These are phyloP conservation scores for Tanypteryx hageni DNA, from an alignment of 2,888 invertebrate species.

Conservation along the genomic window DNA sequence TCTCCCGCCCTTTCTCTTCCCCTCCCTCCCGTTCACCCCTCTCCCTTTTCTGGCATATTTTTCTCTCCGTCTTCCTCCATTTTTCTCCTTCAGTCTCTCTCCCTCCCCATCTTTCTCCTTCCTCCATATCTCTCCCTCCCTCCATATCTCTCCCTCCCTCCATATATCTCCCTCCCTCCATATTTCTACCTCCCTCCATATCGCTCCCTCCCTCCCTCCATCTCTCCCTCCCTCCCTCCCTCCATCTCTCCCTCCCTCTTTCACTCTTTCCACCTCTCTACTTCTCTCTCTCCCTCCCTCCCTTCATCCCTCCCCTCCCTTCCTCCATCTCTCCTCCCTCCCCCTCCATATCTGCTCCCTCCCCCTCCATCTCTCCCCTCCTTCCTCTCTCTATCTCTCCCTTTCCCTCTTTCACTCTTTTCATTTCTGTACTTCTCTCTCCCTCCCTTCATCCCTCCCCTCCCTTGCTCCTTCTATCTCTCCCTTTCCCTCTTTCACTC, in stretches of 20 bases:
- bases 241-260: too few species aligned
- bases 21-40: too few species aligned
- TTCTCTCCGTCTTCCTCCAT: too few species aligned
- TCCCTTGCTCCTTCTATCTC: not conserved
- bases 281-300: too few species aligned
- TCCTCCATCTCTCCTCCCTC: too few species aligned
- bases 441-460: not conserved
- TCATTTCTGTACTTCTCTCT: not conserved
- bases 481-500: too few species aligned
- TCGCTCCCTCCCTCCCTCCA: not conserved
- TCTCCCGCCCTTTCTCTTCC: not conserved
- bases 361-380: not conserved
- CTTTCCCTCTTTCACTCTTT: not conserved
- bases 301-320: not conserved
- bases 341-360: too few species aligned
- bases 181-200: not conserved
- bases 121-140: not conserved
- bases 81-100: not conserved
- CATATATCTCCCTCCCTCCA: not conserved
- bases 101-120: not conserved
- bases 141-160: not conserved
- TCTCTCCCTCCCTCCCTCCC: too few species aligned
- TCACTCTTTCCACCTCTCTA: too few species aligned
- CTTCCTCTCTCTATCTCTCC: not conserved
- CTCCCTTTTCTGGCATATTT: too few species aligned